These are phyloP conservation scores for Naja naja DNA, from an alignment of 2,113 vertebrate genomes.

Conservation along the genomic window DNA sequence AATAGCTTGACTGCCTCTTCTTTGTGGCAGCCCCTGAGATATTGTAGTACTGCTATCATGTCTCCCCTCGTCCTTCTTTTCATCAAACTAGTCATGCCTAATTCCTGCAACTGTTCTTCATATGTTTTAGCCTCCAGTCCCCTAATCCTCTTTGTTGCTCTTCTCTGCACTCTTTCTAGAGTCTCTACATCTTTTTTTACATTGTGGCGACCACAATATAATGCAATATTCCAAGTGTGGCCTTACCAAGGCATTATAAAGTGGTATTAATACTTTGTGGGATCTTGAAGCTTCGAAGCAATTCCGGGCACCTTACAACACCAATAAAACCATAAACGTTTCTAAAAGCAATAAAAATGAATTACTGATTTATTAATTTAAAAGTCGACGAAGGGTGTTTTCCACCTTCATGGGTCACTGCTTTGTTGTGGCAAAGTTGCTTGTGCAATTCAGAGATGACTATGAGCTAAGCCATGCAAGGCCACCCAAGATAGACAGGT, in stretches of 20 bases:
- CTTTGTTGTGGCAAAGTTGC: neutral
- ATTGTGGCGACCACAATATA: neutral
- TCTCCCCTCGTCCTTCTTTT: neutral
- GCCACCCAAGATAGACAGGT: neutral
- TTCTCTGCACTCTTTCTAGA: neutral
- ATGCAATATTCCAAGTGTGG: neutral
- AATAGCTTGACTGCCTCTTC: neutral
- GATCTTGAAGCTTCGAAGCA: neutral
- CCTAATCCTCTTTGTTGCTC: neutral
- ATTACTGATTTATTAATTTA: too few relatives aligned
- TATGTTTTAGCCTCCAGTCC: neutral
- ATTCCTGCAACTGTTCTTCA: neutral
- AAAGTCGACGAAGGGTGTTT: neutral
- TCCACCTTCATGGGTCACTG: neutral
- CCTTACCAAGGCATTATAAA: neutral
- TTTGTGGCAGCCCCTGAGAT: neutral
- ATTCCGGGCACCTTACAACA: neutral
- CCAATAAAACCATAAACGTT: neutral
- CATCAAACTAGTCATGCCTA: neutral
- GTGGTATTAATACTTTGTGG: neutral
- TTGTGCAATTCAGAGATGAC: neutral
- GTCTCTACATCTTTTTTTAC: neutral
- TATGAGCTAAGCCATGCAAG: neutral
- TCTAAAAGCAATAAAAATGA: neutral
- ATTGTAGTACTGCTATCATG: neutral